These are phyloP conservation scores for Gasterosteus aculeatus DNA, from an alignment of 2,113 vertebrate genomes.

Conservation along the genomic window DNA sequence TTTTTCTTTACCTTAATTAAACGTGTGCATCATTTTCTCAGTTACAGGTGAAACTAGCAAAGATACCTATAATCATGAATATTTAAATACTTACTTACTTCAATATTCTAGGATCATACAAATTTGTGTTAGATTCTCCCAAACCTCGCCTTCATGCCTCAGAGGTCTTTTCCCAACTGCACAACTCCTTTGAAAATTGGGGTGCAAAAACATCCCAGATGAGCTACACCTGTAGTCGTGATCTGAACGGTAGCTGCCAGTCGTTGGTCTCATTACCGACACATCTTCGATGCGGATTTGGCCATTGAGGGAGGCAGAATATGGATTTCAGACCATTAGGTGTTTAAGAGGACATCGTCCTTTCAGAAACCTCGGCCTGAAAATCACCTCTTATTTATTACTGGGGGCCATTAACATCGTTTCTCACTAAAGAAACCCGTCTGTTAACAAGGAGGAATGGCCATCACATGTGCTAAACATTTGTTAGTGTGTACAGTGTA, in stretches of 20 bases:
- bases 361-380: constrained; percentile 12
- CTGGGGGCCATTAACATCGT: constrained; percentile 17
- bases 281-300: constrained; percentile 1
- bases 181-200: background rate
- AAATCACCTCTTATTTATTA: constrained; percentile 21
- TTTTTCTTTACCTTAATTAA: no score
- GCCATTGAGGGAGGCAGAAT: constrained; percentile 13
- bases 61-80: no score
- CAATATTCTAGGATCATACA: no score
- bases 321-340: constrained; percentile 39
- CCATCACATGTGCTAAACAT: constrained; percentile 18
- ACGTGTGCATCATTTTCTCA: no score
- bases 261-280: constrained; percentile 18
- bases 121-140: no score
- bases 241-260: constrained; percentile 13
- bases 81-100: no score
- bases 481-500: constrained; percentile 16
- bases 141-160: no score
- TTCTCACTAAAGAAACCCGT: constrained; percentile 15
- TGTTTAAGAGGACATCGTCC: constrained; percentile 16
- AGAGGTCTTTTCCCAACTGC: background rate
- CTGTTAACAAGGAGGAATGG: constrained; percentile 42
- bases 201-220: constrained; percentile 19
- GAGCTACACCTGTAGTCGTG: constrained; percentile 3
- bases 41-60: no score